Evolutionary conservation across 2,888 invertebrate genomes (phyloP), one percentile per base, ranked within the genome.

Genomic region (Exocentrus adspersus): DNA sequence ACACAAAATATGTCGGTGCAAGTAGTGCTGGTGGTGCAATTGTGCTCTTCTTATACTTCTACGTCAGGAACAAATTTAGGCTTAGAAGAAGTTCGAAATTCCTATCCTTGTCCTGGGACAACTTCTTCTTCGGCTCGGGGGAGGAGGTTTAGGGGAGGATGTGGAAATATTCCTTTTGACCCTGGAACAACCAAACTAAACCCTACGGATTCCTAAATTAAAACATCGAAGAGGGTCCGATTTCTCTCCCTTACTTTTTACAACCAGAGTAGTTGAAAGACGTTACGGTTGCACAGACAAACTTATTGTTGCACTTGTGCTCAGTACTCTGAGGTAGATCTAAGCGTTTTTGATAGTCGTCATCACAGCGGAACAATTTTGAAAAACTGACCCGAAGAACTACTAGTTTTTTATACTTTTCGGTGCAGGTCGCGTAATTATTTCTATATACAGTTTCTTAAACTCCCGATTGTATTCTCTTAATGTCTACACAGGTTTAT

Each of bases 181-280:
- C 79, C 78, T 79, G 77, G 77, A 77, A 73, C 62, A 75, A 73
- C 70, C 69, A 73, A 77, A 75, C 74, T 66, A 65, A 69, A 72
- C 54, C 57, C 64, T 62, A 65, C 65, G 67, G 17, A 64, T 61
- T 68, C 50, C 62, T 68, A 46, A 60, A 62, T 70, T 72, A 72
- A 72, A 70, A 62, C 50, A 59, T 41, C 57, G 48, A 59, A 28
- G 51, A 57, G 60, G 62, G 60, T 64, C 62, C 56, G 61, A 61
- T 68, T 64, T 67, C 67, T 66, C 64, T 62, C 65, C 64, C 64
- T 67, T 58, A 56, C 60, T 62, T 63, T n/a, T n/a, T n/a, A n/a
- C n/a, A n/a, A n/a, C n/a, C n/a, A n/a, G n/a, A n/a, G 64, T 67
- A 67, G 69, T 67, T 67, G 69, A 70, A 70, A 66, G 67, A 70